Evolutionary conservation across 2,113 vertebrate species (phyloP).

Genomic region (Hemiprocne comata): DNA sequence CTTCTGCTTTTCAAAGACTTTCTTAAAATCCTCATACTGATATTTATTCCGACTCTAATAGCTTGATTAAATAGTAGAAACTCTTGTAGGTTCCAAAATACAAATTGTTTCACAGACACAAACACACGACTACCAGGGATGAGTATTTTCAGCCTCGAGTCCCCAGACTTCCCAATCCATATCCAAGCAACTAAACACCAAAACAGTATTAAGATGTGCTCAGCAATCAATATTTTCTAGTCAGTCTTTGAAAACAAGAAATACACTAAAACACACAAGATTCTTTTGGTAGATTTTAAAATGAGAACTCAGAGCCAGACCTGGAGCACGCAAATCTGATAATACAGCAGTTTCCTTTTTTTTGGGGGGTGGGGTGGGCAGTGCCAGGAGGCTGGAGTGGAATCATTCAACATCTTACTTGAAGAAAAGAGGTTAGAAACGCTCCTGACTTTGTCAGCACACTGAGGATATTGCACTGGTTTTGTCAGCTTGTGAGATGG

Average conservation of each 20-base stretch:
- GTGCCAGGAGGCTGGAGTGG: too few species aligned
- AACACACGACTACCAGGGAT: not conserved
- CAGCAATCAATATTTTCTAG: not conserved
- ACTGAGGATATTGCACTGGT: not conserved
- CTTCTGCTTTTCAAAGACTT: not conserved
- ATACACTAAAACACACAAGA: not conserved
- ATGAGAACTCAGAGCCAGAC: not conserved
- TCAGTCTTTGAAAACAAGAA: not conserved
- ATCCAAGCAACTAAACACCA: not conserved
- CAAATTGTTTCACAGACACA: not conserved
- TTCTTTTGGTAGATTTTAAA: not conserved
- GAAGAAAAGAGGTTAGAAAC: not conserved
- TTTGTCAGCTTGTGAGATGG: not conserved
- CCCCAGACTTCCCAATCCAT: not conserved
- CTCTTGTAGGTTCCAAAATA: not conserved
- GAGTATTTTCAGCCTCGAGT: not conserved
- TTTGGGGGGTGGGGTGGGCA: rapidly evolving
- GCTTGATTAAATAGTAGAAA: not conserved
- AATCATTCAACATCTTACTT: not conserved
- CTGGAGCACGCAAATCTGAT: not conserved
- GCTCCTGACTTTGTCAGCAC: not conserved
- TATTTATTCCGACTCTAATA: not conserved
- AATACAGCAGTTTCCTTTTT: not conserved
- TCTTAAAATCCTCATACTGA: not conserved
- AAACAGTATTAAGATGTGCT: not conserved